Percentiles rank a stretch among this genome's conserved stretches.
These are phyloP conservation scores for Escarpia spicata DNA, from an alignment of 2,888 invertebrate genomes.

Conservation along the genomic window DNA sequence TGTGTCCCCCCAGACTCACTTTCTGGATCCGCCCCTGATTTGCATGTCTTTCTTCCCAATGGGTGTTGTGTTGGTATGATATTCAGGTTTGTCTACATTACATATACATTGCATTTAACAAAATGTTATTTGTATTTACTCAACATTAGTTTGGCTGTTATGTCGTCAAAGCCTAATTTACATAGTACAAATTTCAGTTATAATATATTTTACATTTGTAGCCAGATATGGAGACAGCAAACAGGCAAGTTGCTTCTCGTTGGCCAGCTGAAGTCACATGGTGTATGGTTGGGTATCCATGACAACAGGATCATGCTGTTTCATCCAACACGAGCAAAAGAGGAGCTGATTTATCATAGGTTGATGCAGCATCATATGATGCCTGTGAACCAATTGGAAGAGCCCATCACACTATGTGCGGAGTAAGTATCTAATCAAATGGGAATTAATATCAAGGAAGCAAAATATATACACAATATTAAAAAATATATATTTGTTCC, in stretches of 20 bases:
- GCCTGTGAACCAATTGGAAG: constrained; percentile 22
- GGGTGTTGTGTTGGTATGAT: too few relatives aligned
- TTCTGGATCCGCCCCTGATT: too few relatives aligned
- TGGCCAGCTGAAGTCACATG: constrained; percentile 51
- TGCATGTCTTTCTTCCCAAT: too few relatives aligned
- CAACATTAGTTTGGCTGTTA: too few relatives aligned
- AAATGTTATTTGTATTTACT: too few relatives aligned
- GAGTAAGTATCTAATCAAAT: background rate
- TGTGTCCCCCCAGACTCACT: too few relatives aligned
- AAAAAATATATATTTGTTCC: background rate
- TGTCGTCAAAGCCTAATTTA: too few relatives aligned
- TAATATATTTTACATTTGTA: background rate
- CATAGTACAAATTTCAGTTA: background rate
- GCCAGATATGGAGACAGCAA: background rate
- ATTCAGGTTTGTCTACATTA: too few relatives aligned
- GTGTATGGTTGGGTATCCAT: constrained; percentile 53
- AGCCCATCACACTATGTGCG: background rate
- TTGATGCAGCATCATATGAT: constrained; percentile 52
- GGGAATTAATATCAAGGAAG: background rate
- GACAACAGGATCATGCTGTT: constrained; percentile 48
- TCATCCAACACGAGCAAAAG: constrained; percentile 54
- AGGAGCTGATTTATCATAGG: constrained; percentile 50
- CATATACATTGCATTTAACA: too few relatives aligned
- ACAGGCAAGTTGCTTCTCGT: constrained; percentile 38
- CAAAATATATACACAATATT: background rate